Evolutionary conservation across 2,888 invertebrate genomes (phyloP).

Genomic region (Ectemnius cavifrons): DNA sequence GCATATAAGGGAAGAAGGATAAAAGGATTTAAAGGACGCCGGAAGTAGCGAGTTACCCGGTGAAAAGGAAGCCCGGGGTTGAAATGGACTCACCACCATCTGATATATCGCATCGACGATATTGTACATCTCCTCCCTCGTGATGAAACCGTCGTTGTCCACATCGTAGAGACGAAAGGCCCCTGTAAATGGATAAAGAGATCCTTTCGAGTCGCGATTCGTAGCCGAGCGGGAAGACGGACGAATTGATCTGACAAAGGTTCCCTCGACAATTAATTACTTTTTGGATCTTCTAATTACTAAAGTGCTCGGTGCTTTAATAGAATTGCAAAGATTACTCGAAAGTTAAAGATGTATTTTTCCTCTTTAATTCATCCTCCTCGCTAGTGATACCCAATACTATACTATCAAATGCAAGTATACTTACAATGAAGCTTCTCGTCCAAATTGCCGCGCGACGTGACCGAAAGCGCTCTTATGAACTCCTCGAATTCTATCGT

Average conservation of each 20-base stretch:
- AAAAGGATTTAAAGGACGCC: too few species aligned
- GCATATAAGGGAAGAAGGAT: too few species aligned
- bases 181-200: slow-evolving; percentile 82
- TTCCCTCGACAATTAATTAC: too few species aligned
- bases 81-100: slow-evolving; percentile 92
- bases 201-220: not conserved
- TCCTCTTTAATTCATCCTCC: not conserved
- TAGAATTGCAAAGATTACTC: too few species aligned
- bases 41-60: too few species aligned
- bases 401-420: slow-evolving; percentile 3
- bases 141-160: slow-evolving; percentile 97
- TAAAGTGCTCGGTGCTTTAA: too few species aligned
- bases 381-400: not conserved
- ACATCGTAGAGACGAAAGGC: slow-evolving; percentile 97
- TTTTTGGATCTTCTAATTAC: too few species aligned
- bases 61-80: not conserved
- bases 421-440: slow-evolving; percentile 99
- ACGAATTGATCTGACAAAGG: slow-evolving; percentile 23
- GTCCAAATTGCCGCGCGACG: slow-evolving; percentile 98
- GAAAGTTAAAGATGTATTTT: not conserved
- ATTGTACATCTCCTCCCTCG: slow-evolving; percentile 97
- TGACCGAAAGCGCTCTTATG: slow-evolving; percentile 97
- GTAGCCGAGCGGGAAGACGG: not conserved
- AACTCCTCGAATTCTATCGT: slow-evolving; percentile 99
- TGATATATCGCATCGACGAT: slow-evolving; percentile 98